Evolutionary conservation across 1,140 invertebrate species (phyloP).

Genomic region (Pseudomyrmex dendroicus): DNA sequence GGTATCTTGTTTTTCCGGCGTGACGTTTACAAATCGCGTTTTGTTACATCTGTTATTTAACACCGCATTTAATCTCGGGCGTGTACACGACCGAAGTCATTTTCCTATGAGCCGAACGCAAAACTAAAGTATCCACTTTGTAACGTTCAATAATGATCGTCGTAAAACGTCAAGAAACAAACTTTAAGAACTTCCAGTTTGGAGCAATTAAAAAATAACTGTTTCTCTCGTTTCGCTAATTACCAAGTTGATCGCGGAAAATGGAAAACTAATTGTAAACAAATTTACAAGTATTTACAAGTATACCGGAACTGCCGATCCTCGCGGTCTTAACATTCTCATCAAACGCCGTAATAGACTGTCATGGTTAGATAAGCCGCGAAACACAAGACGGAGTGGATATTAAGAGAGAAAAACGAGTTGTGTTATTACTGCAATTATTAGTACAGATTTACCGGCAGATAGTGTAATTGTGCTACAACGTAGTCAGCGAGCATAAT

Average conservation of each 20-base stretch:
- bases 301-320: constrained; percentile 24
- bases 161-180: neutral
- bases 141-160: neutral
- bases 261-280: constrained; percentile 39
- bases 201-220: constrained; percentile 36
- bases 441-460: constrained; percentile 47
- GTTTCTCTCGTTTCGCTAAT: constrained; percentile 31
- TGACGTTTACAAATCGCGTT: constrained; percentile 33
- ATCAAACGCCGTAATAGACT: constrained; percentile 40
- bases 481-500: constrained; percentile 56
- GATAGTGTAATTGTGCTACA: constrained; percentile 63
- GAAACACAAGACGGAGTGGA: neutral
- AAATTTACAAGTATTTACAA: constrained; percentile 28
- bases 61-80: neutral
- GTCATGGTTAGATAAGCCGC: constrained; percentile 32
- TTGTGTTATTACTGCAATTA: constrained; percentile 49
- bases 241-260: neutral
- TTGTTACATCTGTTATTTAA: constrained; percentile 10
- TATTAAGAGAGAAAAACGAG: constrained; percentile 36
- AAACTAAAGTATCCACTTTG: neutral
- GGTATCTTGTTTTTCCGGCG: constrained; percentile 75
- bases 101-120: neutral
- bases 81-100: no score
- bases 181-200: neutral
- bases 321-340: constrained; percentile 31